phyloP scores from a whole-genome alignment of 2,888 invertebrate species.

The Drosophila meridionalis region DNA sequence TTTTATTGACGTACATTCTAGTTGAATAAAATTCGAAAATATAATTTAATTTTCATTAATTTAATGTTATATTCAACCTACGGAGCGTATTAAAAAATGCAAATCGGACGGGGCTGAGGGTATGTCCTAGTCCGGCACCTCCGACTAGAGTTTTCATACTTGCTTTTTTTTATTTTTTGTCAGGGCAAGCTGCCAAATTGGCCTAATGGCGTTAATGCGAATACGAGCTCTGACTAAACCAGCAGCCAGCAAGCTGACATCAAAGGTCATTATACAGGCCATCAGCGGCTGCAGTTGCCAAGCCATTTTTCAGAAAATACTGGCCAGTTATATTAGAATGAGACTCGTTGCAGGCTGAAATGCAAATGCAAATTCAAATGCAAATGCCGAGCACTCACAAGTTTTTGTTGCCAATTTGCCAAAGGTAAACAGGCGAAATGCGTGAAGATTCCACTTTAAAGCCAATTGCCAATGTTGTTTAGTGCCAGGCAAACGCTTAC shows the following conservation, averaged over 20 bases:
- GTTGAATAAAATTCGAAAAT: too few species aligned
- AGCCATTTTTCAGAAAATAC: conserved; percentile 36
- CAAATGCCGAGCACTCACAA: conserved; percentile 51
- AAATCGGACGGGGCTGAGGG: too few species aligned
- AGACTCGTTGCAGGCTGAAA: conserved; percentile 21
- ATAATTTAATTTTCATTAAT: too few species aligned
- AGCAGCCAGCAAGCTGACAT: conserved; percentile 54
- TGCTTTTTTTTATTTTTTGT: conserved; percentile 19
- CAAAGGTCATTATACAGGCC: conserved; percentile 65
- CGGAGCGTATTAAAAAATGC: too few species aligned
- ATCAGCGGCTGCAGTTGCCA: conserved; percentile 61
- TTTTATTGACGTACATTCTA: too few species aligned
- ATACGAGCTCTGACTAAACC: conserved; percentile 71
- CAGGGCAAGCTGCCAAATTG: conserved; percentile 78
- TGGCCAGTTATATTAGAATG: conserved; percentile 26
- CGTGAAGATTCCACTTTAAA: background rate
- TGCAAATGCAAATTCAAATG: conserved; percentile 66
- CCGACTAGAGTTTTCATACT: too few species aligned
- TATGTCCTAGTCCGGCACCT: too few species aligned
- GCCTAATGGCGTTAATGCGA: conserved; percentile 82
- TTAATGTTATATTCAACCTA: too few species aligned
- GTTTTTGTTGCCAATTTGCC: conserved; percentile 50
- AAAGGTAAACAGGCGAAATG: conserved; percentile 30
- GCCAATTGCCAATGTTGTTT: background rate
- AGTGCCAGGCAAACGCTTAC: background rate